Percentiles rank a stretch among this genome's conserved stretches.
phyloP scores from a whole-genome alignment of 2,113 vertebrate species.

The Natator depressus region DNA sequence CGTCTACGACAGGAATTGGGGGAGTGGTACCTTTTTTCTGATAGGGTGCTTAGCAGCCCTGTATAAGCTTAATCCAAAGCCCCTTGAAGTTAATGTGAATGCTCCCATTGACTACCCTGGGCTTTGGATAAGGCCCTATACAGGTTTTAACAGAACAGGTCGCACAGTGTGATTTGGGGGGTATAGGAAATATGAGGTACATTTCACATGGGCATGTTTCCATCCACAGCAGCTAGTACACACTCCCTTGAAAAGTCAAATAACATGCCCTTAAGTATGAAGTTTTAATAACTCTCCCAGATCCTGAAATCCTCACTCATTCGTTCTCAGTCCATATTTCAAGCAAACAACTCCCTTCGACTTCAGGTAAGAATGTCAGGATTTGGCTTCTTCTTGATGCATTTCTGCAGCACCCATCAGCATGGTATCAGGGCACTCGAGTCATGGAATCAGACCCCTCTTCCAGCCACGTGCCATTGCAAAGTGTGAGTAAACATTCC shows the following conservation, averaged over 20 bases:
- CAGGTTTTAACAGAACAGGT: slow-evolving; percentile 2
- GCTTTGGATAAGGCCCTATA: slow-evolving; percentile 30
- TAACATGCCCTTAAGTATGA: slow-evolving; percentile 8
- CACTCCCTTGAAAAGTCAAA: slow-evolving; percentile 45
- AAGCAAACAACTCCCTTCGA: slow-evolving; percentile 2
- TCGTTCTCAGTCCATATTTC: slow-evolving; percentile 52
- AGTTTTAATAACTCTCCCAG: slow-evolving; percentile 67
- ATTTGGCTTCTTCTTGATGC: slow-evolving; percentile 13
- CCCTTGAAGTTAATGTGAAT: slow-evolving; percentile 6
- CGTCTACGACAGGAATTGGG: neutral
- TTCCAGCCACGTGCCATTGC: slow-evolving; percentile 27
- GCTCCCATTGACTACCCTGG: neutral
- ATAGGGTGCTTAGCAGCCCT: slow-evolving; percentile 5
- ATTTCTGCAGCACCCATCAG: slow-evolving; percentile 22
- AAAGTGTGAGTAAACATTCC: neutral
- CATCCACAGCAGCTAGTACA: slow-evolving; percentile 44
- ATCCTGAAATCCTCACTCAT: slow-evolving; percentile 56
- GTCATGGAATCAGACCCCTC: neutral
- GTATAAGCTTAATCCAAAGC: neutral
- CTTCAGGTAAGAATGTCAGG: neutral
- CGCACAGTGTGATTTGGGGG: slow-evolving; percentile 36
- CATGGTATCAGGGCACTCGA: neutral
- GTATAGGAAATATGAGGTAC: slow-evolving; percentile 63
- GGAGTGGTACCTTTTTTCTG: neutral
- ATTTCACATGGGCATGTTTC: slow-evolving; percentile 62